These are phyloP conservation scores for Epinephelus coioides DNA, from an alignment of 2,797 vertebrate genomes.

Conservation along the genomic window DNA sequence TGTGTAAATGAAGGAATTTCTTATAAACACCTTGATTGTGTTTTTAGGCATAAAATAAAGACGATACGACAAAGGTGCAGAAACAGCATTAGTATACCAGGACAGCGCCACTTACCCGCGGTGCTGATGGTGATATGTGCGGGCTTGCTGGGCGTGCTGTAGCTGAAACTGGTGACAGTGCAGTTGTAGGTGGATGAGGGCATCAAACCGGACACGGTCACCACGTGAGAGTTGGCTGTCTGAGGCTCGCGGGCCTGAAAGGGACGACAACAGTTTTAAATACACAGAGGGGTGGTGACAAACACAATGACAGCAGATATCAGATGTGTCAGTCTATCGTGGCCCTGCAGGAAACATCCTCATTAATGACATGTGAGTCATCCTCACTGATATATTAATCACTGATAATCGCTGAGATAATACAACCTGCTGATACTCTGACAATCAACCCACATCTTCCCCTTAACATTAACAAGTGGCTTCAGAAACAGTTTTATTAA, in stretches of 20 bases:
- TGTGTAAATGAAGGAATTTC: too few relatives aligned
- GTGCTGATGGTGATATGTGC: slow-evolving; percentile 91
- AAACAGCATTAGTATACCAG: neutral
- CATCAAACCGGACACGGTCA: slow-evolving; percentile 89
- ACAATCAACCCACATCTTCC: too few relatives aligned
- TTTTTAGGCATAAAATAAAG: too few relatives aligned
- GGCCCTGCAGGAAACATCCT: neutral
- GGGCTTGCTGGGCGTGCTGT: slow-evolving; percentile 89
- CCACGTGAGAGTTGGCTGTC: slow-evolving; percentile 87
- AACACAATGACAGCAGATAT: neutral
- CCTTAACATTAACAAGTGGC: too few relatives aligned
- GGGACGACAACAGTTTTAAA: neutral
- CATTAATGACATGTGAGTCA: too few relatives aligned
- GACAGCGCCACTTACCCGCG: slow-evolving; percentile 82
- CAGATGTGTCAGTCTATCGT: neutral
- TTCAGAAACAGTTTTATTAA: too few relatives aligned
- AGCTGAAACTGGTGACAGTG: slow-evolving; percentile 93
- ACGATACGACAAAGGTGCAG: too few relatives aligned
- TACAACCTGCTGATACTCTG: too few relatives aligned
- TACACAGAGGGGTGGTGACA: neutral
- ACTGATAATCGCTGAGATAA: too few relatives aligned
- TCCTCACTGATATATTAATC: too few relatives aligned
- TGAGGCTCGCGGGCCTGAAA: slow-evolving; percentile 86
- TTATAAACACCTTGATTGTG: too few relatives aligned
- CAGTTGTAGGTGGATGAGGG: slow-evolving; percentile 95